These are phyloP conservation scores for Clamator glandarius DNA, from an alignment of 2,797 vertebrate genomes.

Conservation along the genomic window DNA sequence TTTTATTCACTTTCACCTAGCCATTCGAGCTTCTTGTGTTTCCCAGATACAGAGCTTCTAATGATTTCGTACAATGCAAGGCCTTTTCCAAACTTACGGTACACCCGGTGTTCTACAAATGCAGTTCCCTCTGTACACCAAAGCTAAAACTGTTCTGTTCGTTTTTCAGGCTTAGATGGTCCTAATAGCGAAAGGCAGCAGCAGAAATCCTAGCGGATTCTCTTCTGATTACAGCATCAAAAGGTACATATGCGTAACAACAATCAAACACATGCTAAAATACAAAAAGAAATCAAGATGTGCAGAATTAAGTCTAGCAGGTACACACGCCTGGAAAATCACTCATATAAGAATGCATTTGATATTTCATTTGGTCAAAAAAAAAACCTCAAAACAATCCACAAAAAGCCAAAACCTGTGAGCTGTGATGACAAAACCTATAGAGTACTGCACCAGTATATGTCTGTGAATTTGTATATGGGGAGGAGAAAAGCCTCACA, in stretches of 20 bases:
- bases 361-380: neutral
- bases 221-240: neutral
- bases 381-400: no score
- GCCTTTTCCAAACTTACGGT: slow-evolving; percentile 39
- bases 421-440: neutral
- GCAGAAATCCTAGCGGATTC: neutral
- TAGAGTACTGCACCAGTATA: neutral
- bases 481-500: fast-evolving
- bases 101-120: slow-evolving; percentile 55
- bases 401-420: no score
- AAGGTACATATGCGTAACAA: neutral
- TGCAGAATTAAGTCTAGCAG: neutral
- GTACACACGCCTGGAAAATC: fast-evolving
- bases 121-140: slow-evolving; percentile 64
- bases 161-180: slow-evolving; percentile 22
- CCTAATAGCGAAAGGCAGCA: neutral
- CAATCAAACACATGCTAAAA: neutral
- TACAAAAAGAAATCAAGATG: neutral
- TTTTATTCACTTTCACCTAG: slow-evolving; percentile 83
- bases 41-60: slow-evolving; percentile 71
- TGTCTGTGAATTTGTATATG: neutral
- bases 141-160: slow-evolving; percentile 39
- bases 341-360: neutral
- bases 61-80: slow-evolving; percentile 68
- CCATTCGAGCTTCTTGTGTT: slow-evolving; percentile 67